Evolutionary conservation across 1,140 invertebrate species (phyloP).

Genomic region (Cotesia typhae): DNA sequence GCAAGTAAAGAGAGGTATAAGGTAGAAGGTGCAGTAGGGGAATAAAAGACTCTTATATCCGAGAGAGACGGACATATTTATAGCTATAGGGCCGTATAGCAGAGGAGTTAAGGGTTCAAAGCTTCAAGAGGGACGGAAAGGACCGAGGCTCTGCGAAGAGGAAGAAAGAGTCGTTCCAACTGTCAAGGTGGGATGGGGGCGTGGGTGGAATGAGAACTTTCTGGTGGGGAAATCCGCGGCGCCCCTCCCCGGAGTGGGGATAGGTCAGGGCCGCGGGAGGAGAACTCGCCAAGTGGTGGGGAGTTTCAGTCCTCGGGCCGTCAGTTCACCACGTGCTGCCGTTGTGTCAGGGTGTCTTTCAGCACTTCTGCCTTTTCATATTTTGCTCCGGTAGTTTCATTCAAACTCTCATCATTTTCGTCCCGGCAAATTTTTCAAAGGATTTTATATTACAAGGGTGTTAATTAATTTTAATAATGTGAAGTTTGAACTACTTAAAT

Average conservation of each 20-base stretch:
- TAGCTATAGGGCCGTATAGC: neutral
- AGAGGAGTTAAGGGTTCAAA: neutral
- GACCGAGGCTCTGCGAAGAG: constrained; percentile 33
- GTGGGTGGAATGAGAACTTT: constrained; percentile 57
- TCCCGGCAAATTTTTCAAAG: too few species aligned
- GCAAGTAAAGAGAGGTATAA: constrained; percentile 32
- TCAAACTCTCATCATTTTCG: neutral
- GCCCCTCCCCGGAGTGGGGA: constrained; percentile 51
- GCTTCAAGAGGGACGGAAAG: constrained; percentile 31
- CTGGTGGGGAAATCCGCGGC: constrained; percentile 46
- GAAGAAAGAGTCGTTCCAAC: constrained; percentile 39
- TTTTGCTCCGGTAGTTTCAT: constrained; percentile 16
- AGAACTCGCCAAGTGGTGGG: constrained; percentile 37
- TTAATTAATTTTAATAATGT: too few species aligned
- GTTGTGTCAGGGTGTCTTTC: constrained; percentile 56
- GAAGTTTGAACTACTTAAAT: too few species aligned
- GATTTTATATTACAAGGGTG: too few species aligned
- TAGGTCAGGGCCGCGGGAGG: constrained; percentile 47
- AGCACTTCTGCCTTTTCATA: neutral
- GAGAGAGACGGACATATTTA: too few species aligned
- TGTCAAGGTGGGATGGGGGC: constrained; percentile 54
- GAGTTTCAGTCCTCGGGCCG: constrained; percentile 47
- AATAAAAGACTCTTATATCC: constrained; percentile 34
- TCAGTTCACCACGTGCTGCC: constrained; percentile 66
- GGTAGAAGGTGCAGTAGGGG: constrained; percentile 32